Base-by-base conservation (phyloP, 2,797 vertebrate species). In the Liparis tanakae region DNA sequence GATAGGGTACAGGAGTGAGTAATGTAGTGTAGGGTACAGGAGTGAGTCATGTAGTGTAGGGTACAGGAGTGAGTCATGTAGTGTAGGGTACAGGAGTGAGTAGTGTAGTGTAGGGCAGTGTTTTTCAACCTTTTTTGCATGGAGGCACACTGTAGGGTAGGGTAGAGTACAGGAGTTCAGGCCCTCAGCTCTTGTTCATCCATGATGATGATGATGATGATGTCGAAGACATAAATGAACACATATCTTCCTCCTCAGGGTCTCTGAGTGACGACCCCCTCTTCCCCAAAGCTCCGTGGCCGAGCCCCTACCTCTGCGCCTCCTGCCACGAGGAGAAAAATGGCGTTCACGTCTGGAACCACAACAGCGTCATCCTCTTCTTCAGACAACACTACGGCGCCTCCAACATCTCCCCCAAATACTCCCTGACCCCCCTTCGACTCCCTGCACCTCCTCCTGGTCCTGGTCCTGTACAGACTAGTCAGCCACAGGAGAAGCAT, bases 261-360 rank as follows among this genome's bases (percentile, higher is more conserved):
- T 94, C 97, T 10, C 91, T 94, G 55, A 97, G 96, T 0, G 97
- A 99, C 59, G 98, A 99, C 86, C 96, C 97, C 1, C 93, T 87
- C 80, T 97, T 96, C 74, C 97, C 97, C 2, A 99, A 99, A 84
- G 93, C 93, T 0, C 94, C 94, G 0, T 99, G 98, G 98, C 98
- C 98, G 0, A 94, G 95, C 53, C 95, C 96, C 2, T 93, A 96
- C 44, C 86, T 97, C 39, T 99, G 98, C 69, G 85, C 96, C 0
- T 76, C 93, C 0, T 99, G 98, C 72, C 97, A 98, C 0, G 96
- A 96, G 76, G 96, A 98, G 79, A 70, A 90, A 3, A 89, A 94
- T 9, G 97, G 96, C 0, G 80, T 97, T 44, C 95, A 96, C 54
- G 85, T 92, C 53, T 99, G 98, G 98, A 94, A 96, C 3, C 92